Percentiles rank a stretch among this genome's conserved stretches.
These are phyloP conservation scores for Sinelater perroti DNA, from an alignment of 2,888 invertebrate species.

Conservation along the genomic window DNA sequence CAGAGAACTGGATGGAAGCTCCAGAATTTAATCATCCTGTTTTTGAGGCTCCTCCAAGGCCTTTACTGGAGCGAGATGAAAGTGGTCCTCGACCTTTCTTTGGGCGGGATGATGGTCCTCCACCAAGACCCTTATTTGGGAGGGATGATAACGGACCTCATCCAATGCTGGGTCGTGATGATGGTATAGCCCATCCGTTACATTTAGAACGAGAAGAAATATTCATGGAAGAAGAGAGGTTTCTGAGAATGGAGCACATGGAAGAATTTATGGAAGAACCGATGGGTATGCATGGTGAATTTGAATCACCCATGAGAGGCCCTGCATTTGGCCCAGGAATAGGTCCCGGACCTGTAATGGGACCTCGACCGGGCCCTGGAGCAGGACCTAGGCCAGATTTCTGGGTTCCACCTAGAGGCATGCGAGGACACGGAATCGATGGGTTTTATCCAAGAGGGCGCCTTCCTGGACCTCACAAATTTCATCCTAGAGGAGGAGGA, in stretches of 20 bases:
- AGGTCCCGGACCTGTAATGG: constrained; percentile 26
- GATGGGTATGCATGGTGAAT: constrained; percentile 42
- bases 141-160: constrained; percentile 26
- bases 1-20: constrained; percentile 47
- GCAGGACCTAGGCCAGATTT: constrained; percentile 28
- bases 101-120: constrained; percentile 42
- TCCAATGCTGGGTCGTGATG: constrained; percentile 27
- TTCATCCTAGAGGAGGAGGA: constrained; percentile 52
- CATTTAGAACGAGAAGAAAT: constrained; percentile 36
- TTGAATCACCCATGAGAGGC: constrained; percentile 47
- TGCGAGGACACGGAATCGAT: constrained; percentile 49
- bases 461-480: constrained; percentile 44
- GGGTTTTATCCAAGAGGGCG: constrained; percentile 47
- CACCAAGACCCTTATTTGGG: constrained; percentile 24
- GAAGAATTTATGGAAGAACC: constrained; percentile 50
- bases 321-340: constrained; percentile 48
- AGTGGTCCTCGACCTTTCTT: constrained; percentile 34
- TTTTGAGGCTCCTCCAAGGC: constrained; percentile 7
- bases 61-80: constrained; percentile 36
- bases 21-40: constrained; percentile 53
- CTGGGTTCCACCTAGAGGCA: constrained; percentile 34
- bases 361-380: constrained; percentile 24
- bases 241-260: constrained; percentile 47
- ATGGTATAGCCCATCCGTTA: constrained; percentile 31
- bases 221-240: constrained; percentile 46